Conservation (phyloP, 2,113 vertebrate genomes). For the Hydrolagus affinis region DNA sequence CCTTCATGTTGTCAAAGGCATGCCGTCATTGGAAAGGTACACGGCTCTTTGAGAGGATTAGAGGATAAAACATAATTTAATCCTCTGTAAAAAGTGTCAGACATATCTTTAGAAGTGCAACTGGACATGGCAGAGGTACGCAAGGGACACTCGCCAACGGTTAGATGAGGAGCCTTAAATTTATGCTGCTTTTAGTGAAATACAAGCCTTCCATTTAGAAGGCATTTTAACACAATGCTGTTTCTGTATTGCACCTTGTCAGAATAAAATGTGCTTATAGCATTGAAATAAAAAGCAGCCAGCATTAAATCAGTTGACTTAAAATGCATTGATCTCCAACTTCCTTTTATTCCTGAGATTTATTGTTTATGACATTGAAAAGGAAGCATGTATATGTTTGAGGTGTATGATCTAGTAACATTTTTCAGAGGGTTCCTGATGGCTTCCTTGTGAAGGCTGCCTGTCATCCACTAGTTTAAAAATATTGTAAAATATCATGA, state of each 20-base stretch:
- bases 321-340: neutral
- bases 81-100: conserved; percentile 53
- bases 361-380: neutral
- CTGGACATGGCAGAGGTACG: conserved; percentile 20
- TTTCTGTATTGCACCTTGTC: neutral
- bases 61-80: conserved; percentile 54
- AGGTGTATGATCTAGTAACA: neutral
- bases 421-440: neutral
- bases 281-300: neutral
- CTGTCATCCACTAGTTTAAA: neutral
- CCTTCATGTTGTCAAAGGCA: conserved; percentile 60
- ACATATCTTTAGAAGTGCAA: conserved; percentile 35
- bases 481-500: too few relatives aligned
- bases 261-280: neutral
- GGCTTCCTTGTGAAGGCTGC: neutral
- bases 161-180: conserved; percentile 25
- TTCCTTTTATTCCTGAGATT: conserved; percentile 7
- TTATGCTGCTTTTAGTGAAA: conserved; percentile 17
- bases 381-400: neutral
- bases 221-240: neutral
- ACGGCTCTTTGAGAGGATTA: conserved; percentile 60
- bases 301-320: neutral
- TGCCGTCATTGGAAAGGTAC: conserved; percentile 57
- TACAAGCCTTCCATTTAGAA: conserved; percentile 6
- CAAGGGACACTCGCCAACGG: conserved; percentile 34